phyloP scores from a whole-genome alignment of 64 coral and sea anemone species.

The Montipora capricornis region DNA sequence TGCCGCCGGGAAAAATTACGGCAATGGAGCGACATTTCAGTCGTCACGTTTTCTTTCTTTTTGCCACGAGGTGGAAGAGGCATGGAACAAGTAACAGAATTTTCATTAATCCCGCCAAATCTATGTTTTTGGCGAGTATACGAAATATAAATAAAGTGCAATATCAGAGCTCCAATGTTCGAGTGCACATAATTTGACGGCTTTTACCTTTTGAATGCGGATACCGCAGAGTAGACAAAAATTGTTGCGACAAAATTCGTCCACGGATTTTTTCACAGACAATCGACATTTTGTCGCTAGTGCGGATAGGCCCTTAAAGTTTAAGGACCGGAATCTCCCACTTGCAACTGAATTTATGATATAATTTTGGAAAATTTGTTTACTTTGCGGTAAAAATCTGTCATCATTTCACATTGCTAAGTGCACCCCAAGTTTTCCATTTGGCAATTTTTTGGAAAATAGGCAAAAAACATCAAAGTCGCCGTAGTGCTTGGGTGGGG shows the following conservation, averaged over 20 bases:
- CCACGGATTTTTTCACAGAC: constrained; percentile 22
- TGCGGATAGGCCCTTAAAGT: constrained; percentile 3
- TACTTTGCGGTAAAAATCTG: too few species aligned
- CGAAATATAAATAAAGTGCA: neutral
- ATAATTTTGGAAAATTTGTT: too few species aligned
- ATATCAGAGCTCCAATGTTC: neutral
- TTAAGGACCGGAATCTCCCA: too few species aligned
- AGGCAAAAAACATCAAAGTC: too few species aligned
- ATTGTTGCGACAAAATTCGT: constrained; percentile 31
- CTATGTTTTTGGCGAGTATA: neutral
- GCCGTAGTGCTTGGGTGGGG: too few species aligned
- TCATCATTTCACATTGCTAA: too few species aligned
- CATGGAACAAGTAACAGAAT: constrained; percentile 35
- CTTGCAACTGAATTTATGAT: too few species aligned
- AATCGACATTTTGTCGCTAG: constrained; percentile 30
- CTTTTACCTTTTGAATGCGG: constrained; percentile 24
- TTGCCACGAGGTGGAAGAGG: neutral
- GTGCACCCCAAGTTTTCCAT: too few species aligned
- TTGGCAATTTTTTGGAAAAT: too few species aligned
- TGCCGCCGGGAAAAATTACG: too few species aligned
- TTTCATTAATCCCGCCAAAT: constrained; percentile 3
- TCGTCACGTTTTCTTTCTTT: too few species aligned
- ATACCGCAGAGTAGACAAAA: constrained; percentile 38
- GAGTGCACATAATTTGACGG: neutral
- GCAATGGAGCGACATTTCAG: too few species aligned